Percentiles rank a stretch among this genome's conserved stretches.
These are phyloP conservation scores for Meteorus sp. DNA, from an alignment of 1,140 invertebrate species.

Conservation along the genomic window DNA sequence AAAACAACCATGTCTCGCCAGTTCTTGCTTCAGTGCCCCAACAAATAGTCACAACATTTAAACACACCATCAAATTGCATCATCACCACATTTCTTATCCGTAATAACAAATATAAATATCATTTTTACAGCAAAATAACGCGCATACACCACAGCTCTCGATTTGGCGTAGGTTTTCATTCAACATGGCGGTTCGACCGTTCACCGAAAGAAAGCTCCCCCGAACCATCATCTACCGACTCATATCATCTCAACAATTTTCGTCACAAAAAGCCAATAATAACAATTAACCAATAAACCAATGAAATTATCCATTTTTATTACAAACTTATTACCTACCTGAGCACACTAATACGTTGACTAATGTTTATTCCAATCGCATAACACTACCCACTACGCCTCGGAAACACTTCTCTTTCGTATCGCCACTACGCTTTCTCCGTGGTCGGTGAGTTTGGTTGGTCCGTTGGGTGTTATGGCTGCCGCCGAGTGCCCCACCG, in stretches of 20 bases:
- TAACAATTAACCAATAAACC: too few species aligned
- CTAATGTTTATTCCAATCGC: constrained; percentile 37
- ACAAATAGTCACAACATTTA: too few species aligned
- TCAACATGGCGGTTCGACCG: constrained; percentile 60
- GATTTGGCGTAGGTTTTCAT: constrained; percentile 49
- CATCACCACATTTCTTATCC: too few species aligned
- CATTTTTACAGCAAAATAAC: constrained; percentile 14
- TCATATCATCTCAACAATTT: not conserved
- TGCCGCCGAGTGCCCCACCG: constrained; percentile 39
- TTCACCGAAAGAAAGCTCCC: constrained; percentile 57
- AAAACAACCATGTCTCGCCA: too few species aligned
- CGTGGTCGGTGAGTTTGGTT: constrained; percentile 42
- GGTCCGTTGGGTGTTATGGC: constrained; percentile 54
- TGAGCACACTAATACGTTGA: constrained; percentile 43
- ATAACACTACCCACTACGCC: constrained; percentile 50
- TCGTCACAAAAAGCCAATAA: constrained; percentile 4
- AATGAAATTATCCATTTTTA: too few species aligned
- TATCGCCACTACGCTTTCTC: constrained; percentile 54
- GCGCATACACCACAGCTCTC: constrained; percentile 35
- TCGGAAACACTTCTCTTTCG: constrained; percentile 38
- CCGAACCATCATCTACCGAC: constrained; percentile 33
- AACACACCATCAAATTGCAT: too few species aligned
- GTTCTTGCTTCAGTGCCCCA: too few species aligned
- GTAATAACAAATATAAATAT: too few species aligned
- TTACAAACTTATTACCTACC: constrained; percentile 44